These are phyloP conservation scores for Chionomys nivalis DNA, from an alignment of 2,113 vertebrate species.

Conservation along the genomic window DNA sequence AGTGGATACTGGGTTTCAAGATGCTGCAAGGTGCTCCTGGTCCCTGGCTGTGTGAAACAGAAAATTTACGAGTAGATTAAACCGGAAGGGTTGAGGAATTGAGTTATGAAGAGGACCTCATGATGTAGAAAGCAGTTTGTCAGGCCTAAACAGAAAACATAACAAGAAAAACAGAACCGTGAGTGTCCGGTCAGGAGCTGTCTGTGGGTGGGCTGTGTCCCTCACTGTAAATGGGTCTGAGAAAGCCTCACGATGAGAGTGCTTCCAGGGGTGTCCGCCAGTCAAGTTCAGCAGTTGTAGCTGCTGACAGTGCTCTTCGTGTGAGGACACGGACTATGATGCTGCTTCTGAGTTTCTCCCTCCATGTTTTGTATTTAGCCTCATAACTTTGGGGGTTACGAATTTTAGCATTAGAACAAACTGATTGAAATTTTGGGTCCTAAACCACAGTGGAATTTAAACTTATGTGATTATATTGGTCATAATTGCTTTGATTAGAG, in stretches of 20 bases:
- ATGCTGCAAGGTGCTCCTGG: background rate
- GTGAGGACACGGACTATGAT: background rate
- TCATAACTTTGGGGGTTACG: background rate
- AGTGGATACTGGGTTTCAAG: background rate
- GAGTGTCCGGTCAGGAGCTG: background rate
- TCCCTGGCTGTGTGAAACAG: background rate
- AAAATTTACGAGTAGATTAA: conserved; percentile 2
- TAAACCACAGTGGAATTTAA: conserved; percentile 42
- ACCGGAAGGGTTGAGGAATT: conserved; percentile 23
- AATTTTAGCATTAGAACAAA: conserved; percentile 8
- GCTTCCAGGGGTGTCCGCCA: background rate
- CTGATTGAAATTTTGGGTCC: conserved; percentile 10
- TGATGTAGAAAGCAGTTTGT: conserved; percentile 39
- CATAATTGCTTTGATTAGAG: conserved; percentile 7
- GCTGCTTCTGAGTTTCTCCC: background rate
- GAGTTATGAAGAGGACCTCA: conserved; percentile 13
- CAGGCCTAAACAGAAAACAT: background rate
- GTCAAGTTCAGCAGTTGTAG: background rate
- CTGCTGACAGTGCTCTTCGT: conserved; percentile 10
- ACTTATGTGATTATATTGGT: background rate
- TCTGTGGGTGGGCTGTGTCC: background rate
- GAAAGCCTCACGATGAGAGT: background rate
- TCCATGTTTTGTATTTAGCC: conserved; percentile 33
- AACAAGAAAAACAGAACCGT: background rate
- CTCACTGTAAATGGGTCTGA: background rate